Base-by-base conservation (phyloP, 2,113 vertebrate species). In the Herpetotheres cachinnans region DNA sequence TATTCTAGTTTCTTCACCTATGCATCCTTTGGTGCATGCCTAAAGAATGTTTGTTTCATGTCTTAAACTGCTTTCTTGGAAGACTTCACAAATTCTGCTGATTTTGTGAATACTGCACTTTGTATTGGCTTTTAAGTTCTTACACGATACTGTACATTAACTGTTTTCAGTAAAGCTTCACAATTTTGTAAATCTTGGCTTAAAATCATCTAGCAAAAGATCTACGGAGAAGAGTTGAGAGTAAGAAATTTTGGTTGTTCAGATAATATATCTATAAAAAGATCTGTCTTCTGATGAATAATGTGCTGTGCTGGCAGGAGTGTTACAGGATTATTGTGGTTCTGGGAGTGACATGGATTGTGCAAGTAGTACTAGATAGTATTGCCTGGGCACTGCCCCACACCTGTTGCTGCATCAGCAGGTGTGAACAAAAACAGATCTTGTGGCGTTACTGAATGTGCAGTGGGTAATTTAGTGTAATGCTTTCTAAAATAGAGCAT, bases 91-190 rank as follows among this genome's bases (percentile, higher is more conserved):
- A 42, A 42, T 42, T 36, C 27, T 21, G 2, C 36, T 74, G 56
- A 5, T 59, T 49, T 22, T 65, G 3, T 40, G 46, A 58, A 30
- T 61, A 2, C 73, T 42, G 8, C 0, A 0, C 32, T 67, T 87
- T 34, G 27, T n/a, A 8, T 2, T 67, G 69, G 29, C 25, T 86
- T 76, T 80, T 16, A 29, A 13, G 2, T 59, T 67, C 63, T 49
- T 29, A 7, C 3, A 13, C 36, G 25, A 12, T 20, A 7, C 38
- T 50, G 40, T 25, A 29, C 4, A 0, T 21, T 1, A 18, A 42
- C 6, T 81, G 30, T 77, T 90, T 84, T 86, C 54, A 90, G 66
- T 40, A 42, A 21, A n/a, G 46, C 59, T 46, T 89, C 46, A 22
- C 16, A 21, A 3, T 78, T 78, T 40, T 40, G 30, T 69, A 32